phyloP scores from a whole-genome alignment of 2,888 invertebrate species.

The Cephus spinipes region DNA sequence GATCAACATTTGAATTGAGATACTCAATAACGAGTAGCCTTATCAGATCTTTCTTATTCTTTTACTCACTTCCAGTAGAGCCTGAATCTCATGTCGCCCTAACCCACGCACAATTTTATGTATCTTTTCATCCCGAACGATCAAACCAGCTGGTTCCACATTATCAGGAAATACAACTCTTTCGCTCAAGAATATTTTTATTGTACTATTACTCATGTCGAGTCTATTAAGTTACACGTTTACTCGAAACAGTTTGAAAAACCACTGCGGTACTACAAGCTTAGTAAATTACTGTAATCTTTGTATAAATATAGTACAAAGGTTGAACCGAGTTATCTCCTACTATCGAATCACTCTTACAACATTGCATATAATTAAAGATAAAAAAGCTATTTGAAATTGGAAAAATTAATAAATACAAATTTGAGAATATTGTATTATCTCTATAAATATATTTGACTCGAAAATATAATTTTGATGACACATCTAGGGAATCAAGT shows the following conservation, averaged over 20 bases:
- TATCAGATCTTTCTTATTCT: neutral
- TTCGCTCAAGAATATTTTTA: constrained; percentile 8
- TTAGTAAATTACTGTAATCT: neutral
- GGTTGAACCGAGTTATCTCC: neutral
- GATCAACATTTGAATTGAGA: neutral
- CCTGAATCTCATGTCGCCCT: constrained; percentile 44
- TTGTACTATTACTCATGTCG: neutral
- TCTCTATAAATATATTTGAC: too few species aligned
- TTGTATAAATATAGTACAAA: neutral
- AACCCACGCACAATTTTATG: constrained; percentile 68
- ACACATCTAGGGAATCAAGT: neutral
- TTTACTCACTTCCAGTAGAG: constrained; percentile 30
- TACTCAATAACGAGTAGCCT: neutral
- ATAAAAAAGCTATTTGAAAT: neutral
- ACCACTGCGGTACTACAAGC: neutral
- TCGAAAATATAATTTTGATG: neutral
- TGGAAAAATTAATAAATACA: neutral
- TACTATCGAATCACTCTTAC: neutral
- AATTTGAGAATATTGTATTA: neutral
- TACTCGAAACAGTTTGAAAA: neutral
- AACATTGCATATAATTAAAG: neutral
- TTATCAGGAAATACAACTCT: constrained; percentile 40
- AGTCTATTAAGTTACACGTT: neutral
- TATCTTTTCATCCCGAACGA: constrained; percentile 72
- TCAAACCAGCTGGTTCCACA: constrained; percentile 66